Conservation (phyloP, 2,888 invertebrate genomes). For the Limenitis arthemis region DNA sequence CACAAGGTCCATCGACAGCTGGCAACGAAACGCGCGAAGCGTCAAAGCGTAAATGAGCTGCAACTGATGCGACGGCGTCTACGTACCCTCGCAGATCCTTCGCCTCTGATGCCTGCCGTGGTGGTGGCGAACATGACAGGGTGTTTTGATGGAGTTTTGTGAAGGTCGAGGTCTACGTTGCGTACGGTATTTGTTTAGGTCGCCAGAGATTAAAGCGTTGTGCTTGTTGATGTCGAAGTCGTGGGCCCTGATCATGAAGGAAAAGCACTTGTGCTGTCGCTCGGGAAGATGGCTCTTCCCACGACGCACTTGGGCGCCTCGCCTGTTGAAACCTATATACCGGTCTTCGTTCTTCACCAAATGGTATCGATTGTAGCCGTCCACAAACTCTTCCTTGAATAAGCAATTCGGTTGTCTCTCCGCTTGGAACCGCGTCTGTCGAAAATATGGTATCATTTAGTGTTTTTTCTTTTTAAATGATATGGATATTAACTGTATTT, state of each 20-base stretch:
- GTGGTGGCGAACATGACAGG: conserved; percentile 60
- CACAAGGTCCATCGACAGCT: conserved; percentile 66
- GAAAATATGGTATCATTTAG: conserved; percentile 27
- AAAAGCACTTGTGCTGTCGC: conserved; percentile 71
- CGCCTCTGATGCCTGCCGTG: conserved; percentile 61
- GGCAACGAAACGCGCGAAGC: conserved; percentile 69
- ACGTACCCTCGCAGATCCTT: conserved; percentile 66
- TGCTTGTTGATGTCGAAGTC: conserved; percentile 75
- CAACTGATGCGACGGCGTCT: conserved; percentile 44
- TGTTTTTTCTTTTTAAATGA: neutral
- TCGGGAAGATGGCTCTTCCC: conserved; percentile 51
- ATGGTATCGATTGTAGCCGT: conserved; percentile 75
- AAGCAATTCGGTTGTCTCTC: conserved; percentile 73
- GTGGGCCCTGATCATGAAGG: conserved; percentile 75
- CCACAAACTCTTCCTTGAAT: conserved; percentile 75
- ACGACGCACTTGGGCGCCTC: conserved; percentile 69
- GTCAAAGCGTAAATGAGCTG: conserved; percentile 66
- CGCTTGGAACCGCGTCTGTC: conserved; percentile 70
- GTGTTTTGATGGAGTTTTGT: conserved; percentile 54
- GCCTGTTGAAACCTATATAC: conserved; percentile 76
- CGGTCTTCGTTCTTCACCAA: conserved; percentile 73
- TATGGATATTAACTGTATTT: neutral
- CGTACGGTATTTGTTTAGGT: conserved; percentile 54
- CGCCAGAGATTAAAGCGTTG: conserved; percentile 71
- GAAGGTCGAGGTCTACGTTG: conserved; percentile 58